Percentiles rank a stretch among this genome's conserved stretches.
These are phyloP conservation scores for Acleris emargana DNA, from an alignment of 2,888 invertebrate genomes.

Conservation along the genomic window DNA sequence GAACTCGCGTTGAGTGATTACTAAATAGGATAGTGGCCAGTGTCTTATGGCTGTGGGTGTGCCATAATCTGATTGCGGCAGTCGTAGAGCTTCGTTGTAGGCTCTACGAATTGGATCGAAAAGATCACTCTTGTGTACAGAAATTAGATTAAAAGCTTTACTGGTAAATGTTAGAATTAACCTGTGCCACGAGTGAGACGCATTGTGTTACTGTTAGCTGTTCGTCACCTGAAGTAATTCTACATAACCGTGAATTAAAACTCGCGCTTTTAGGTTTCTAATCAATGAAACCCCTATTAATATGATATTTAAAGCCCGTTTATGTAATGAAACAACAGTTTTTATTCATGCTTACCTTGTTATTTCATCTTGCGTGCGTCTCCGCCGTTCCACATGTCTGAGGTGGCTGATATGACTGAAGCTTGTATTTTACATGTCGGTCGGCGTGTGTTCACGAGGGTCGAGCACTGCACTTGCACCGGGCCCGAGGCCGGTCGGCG, in stretches of 20 bases:
- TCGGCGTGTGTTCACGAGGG: slow-evolving; percentile 51
- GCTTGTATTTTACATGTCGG: slow-evolving; percentile 64
- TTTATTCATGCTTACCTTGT: slow-evolving; percentile 65
- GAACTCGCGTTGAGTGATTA: slow-evolving; percentile 27
- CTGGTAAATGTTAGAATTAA: neutral
- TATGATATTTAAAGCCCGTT: slow-evolving; percentile 13
- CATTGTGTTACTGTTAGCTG: neutral
- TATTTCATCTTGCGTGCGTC: slow-evolving; percentile 75
- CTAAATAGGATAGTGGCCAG: slow-evolving; percentile 32
- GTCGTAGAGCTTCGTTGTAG: slow-evolving; percentile 74
- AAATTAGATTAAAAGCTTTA: slow-evolving; percentile 8
- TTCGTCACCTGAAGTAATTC: neutral
- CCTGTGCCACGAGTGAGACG: neutral
- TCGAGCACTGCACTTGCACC: slow-evolving; percentile 60
- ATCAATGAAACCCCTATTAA: slow-evolving; percentile 21
- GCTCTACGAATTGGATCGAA: slow-evolving; percentile 48
- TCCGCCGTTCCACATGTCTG: slow-evolving; percentile 64
- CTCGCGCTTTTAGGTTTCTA: neutral
- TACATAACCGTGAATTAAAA: slow-evolving; percentile 10
- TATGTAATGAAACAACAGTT: slow-evolving; percentile 7
- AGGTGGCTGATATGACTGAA: slow-evolving; percentile 57
- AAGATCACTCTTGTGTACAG: slow-evolving; percentile 13
- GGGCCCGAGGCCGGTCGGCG: slow-evolving; percentile 53
- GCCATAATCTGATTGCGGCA: slow-evolving; percentile 83
- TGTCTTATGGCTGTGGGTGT: slow-evolving; percentile 67